Conservation (phyloP, 2,888 invertebrate genomes). For the Koerneria pararmatus region DNA sequence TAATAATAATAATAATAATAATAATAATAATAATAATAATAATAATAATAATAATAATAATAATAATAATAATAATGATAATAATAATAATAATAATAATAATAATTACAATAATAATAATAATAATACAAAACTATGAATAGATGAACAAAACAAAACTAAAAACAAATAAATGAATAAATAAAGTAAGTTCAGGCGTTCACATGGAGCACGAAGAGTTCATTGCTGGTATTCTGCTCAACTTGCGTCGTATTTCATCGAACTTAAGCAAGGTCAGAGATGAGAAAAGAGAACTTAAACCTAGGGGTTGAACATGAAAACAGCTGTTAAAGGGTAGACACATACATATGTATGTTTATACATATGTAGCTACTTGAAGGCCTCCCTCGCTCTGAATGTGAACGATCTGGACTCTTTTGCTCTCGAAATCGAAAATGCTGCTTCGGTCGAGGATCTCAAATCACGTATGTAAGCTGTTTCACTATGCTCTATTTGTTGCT, state of each 20-base stretch:
- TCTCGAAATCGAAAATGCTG: slow-evolving; percentile 29
- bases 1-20: no score
- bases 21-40: no score
- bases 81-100: no score
- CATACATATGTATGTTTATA: no score
- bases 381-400: slow-evolving; percentile 25
- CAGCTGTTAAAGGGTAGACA: no score
- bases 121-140: no score
- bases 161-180: no score
- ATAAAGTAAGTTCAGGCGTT: not conserved
- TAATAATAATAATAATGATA: no score
- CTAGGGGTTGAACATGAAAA: not conserved
- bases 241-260: slow-evolving; percentile 34
- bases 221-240: slow-evolving; percentile 33
- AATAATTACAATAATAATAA: no score
- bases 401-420: slow-evolving; percentile 34
- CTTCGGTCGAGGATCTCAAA: slow-evolving; percentile 36
- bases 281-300: slow-evolving; percentile 24
- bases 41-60: no score
- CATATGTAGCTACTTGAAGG: no score
- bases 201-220: slow-evolving; percentile 25
- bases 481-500: not conserved
- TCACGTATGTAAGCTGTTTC: slow-evolving; percentile 28
- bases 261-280: slow-evolving; percentile 34
- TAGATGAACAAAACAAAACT: no score